Conservation (phyloP, 2,797 vertebrate genomes). For the Danionella dracula region DNA sequence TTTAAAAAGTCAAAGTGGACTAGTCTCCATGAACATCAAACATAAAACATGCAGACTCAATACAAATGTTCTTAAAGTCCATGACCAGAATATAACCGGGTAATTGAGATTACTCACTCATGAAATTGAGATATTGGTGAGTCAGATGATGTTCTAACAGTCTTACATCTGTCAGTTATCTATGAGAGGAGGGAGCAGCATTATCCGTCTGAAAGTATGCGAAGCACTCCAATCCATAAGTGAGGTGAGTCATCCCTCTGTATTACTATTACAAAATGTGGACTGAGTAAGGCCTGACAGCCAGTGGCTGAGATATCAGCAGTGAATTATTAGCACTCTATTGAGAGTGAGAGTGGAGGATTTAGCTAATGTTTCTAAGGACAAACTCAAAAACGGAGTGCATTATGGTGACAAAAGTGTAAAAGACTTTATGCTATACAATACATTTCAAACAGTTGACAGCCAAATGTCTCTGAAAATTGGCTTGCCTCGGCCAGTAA, state of each 20-base stretch:
- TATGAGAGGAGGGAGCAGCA: background rate
- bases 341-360: constrained; percentile 19
- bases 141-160: background rate
- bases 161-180: background rate
- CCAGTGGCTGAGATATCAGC: background rate
- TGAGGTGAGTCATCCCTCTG: constrained; percentile 6
- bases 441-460: constrained; percentile 15
- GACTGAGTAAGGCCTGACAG: constrained; percentile 1
- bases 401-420: background rate
- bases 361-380: constrained; percentile 11
- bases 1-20: background rate
- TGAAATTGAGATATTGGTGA: constrained; percentile 18
- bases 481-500: constrained; percentile 55
- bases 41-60: background rate
- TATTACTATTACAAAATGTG: constrained; percentile 10
- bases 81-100: constrained; percentile 55
- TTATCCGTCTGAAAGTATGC: constrained; percentile 1
- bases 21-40: background rate
- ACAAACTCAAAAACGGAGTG: constrained; percentile 1
- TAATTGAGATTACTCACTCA: constrained; percentile 66
- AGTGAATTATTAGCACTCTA: constrained; percentile 25
- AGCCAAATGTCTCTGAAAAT: constrained; percentile 51
- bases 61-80: constrained; percentile 48
- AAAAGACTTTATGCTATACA: constrained; percentile 3
- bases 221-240: constrained; percentile 8